phyloP scores from a whole-genome alignment of 2,797 vertebrate species.

The Spondyliosoma cantharus region DNA sequence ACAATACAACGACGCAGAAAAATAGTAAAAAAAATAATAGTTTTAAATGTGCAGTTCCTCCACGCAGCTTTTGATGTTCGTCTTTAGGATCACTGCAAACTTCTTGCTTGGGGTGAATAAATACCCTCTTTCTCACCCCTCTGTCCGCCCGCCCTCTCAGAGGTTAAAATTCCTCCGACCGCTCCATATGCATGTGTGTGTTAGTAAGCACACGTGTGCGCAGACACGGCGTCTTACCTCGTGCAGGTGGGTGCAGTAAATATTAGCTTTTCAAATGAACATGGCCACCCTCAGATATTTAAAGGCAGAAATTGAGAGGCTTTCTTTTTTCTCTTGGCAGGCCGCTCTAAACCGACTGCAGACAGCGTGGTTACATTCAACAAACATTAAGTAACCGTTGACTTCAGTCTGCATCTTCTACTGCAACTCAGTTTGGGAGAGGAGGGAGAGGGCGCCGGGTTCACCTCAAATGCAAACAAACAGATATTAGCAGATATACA shows the following conservation, averaged over 20 bases:
- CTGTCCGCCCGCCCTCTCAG: slow-evolving; percentile 48
- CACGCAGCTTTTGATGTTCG: slow-evolving; percentile 18
- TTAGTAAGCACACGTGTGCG: slow-evolving; percentile 60
- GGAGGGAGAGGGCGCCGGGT: slow-evolving; percentile 67
- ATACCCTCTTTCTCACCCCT: slow-evolving; percentile 69
- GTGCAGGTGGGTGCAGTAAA: slow-evolving; percentile 82
- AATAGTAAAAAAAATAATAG: too few species aligned
- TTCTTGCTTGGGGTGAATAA: slow-evolving; percentile 67
- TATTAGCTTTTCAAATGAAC: slow-evolving; percentile 85
- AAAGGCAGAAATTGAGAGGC: slow-evolving; percentile 80
- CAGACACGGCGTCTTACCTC: slow-evolving; percentile 61
- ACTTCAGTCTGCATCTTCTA: slow-evolving; percentile 72
- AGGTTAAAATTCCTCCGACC: slow-evolving; percentile 65
- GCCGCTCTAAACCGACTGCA: slow-evolving; percentile 73
- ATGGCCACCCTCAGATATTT: slow-evolving; percentile 80
- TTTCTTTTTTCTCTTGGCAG: slow-evolving; percentile 76
- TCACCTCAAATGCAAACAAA: slow-evolving; percentile 66
- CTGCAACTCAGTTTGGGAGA: slow-evolving; percentile 58
- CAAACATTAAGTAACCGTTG: slow-evolving; percentile 81
- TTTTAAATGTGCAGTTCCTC: not conserved
- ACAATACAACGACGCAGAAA: too few species aligned
- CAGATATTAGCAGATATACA: slow-evolving; percentile 40
- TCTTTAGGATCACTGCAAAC: slow-evolving; percentile 51
- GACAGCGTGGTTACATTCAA: slow-evolving; percentile 78
- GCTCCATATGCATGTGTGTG: slow-evolving; percentile 35